Conservation (phyloP, 2,113 vertebrate genomes). For the Megatriorchis doriae region DNA sequence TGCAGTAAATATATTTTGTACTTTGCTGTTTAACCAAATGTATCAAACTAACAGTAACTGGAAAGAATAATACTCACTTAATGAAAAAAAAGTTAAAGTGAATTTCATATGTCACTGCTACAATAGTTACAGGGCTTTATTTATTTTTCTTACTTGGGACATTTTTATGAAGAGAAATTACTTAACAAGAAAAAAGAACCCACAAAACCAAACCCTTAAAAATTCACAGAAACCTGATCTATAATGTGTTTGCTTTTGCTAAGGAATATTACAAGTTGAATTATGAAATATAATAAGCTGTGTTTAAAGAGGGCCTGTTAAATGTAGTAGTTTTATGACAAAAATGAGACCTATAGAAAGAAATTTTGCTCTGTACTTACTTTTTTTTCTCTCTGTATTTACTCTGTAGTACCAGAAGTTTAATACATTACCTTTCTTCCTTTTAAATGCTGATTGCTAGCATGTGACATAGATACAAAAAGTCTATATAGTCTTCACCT, state of each 20-base stretch:
- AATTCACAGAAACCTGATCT: neutral
- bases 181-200: neutral
- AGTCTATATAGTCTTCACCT: neutral
- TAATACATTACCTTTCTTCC: neutral
- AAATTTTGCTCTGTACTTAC: neutral
- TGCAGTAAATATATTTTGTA: neutral
- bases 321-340: neutral
- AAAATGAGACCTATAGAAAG: neutral
- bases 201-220: neutral
- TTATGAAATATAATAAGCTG: neutral
- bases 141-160: neutral
- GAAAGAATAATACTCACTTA: neutral
- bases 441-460: neutral
- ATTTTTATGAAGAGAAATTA: neutral
- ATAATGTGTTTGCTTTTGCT: neutral
- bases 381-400: neutral
- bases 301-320: neutral
- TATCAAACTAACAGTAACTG: neutral
- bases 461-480: neutral
- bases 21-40: neutral
- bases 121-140: neutral
- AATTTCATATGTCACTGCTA: neutral
- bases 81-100: neutral
- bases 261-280: neutral
- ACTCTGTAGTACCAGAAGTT: neutral